Evolutionary conservation across 2,797 vertebrate genomes (phyloP).

Genomic region (Pelochelys cantorii): DNA sequence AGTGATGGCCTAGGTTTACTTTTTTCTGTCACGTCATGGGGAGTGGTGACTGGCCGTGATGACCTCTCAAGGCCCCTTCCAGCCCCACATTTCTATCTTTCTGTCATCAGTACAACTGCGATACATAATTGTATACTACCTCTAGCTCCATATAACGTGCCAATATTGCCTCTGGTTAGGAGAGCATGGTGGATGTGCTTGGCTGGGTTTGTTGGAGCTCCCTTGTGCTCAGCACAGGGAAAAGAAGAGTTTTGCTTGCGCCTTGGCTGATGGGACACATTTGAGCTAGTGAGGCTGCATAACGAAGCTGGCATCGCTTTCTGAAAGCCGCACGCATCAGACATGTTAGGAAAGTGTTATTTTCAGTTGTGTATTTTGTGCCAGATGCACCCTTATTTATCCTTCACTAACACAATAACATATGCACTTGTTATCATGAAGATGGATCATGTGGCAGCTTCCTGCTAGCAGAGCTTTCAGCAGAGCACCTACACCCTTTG

Average conservation of each 20-base stretch:
- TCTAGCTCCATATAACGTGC: accelerated
- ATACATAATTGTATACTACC: not conserved
- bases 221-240: not conserved
- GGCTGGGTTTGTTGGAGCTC: not conserved
- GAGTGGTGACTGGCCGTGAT: not conserved
- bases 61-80: not conserved
- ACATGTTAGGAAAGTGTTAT: accelerated
- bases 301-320: not conserved
- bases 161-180: not conserved
- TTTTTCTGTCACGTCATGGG: not conserved
- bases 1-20: not conserved
- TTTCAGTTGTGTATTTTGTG: not conserved
- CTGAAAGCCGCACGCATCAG: not conserved
- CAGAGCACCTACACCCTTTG: not conserved
- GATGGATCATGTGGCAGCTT: not conserved
- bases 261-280: not conserved
- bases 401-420: not conserved
- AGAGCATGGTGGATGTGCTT: not conserved
- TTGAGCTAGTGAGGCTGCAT: not conserved
- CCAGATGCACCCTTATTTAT: not conserved
- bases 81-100: not conserved
- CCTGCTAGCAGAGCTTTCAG: not conserved
- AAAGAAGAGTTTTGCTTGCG: not conserved
- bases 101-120: not conserved
- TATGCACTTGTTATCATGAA: not conserved